phyloP scores from a whole-genome alignment of 2,888 invertebrate species.

The Deladenus siricidicola region DNA sequence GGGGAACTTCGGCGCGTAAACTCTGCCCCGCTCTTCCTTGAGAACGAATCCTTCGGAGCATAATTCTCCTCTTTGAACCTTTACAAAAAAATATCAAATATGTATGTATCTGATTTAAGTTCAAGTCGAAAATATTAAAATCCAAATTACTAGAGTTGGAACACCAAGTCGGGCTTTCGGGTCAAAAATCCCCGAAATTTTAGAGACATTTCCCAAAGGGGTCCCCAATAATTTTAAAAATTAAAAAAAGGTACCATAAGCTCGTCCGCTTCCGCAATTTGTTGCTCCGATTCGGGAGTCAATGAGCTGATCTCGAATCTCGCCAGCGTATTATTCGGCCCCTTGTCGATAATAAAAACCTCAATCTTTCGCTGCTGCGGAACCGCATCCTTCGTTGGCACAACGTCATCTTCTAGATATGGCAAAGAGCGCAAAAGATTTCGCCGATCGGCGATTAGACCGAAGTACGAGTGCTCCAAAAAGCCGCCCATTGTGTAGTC shows the following conservation, averaged over 20 bases:
- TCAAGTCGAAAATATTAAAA: too few species aligned
- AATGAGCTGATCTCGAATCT: constrained; percentile 5
- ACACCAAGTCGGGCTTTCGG: too few species aligned
- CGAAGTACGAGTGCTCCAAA: constrained; percentile 1
- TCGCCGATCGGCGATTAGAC: neutral
- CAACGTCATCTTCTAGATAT: neutral
- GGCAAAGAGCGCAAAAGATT: neutral
- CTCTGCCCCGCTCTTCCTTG: neutral
- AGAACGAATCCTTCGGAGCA: constrained; percentile 4
- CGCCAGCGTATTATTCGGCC: constrained; percentile 3
- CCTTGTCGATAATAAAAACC: constrained; percentile 11
- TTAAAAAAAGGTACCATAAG: neutral
- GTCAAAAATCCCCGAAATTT: too few species aligned
- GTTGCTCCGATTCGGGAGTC: neutral
- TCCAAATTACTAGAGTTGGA: too few species aligned
- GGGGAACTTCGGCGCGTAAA: constrained; percentile 12
- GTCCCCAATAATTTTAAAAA: neutral
- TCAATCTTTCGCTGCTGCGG: neutral
- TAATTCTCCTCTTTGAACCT: too few species aligned
- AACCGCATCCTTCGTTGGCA: neutral
- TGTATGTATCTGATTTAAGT: neutral
- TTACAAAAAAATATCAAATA: neutral
- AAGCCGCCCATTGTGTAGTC: neutral
- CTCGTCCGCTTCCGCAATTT: constrained; percentile 4
- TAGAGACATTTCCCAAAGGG: too few species aligned